These are phyloP conservation scores for Balaeniceps rex DNA, from an alignment of 2,113 vertebrate genomes.

Conservation along the genomic window DNA sequence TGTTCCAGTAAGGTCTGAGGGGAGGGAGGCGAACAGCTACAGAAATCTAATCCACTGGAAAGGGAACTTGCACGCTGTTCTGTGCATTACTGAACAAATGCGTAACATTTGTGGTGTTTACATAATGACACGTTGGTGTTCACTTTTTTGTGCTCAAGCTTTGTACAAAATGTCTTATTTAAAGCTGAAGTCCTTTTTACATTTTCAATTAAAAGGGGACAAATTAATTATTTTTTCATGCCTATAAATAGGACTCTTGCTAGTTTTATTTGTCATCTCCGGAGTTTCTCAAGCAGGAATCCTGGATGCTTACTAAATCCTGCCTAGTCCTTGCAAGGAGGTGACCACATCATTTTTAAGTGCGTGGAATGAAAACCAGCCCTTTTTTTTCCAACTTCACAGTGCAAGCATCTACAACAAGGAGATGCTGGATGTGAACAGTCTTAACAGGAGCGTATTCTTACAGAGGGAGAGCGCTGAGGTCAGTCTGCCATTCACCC, in stretches of 20 bases:
- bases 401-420: background rate
- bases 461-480: background rate
- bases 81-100: conserved; percentile 14
- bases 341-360: background rate
- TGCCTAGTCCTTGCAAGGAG: background rate
- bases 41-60: background rate
- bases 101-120: conserved; percentile 52
- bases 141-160: conserved; percentile 59
- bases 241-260: conserved; percentile 36
- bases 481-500: background rate
- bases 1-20: conserved; percentile 25
- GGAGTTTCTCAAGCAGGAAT: background rate
- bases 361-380: background rate
- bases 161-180: conserved; percentile 68
- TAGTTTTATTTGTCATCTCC: conserved; percentile 12
- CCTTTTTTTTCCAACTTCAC: background rate
- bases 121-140: conserved; percentile 41
- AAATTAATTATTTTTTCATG: conserved; percentile 59
- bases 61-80: background rate
- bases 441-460: accelerated
- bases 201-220: conserved; percentile 67
- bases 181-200: conserved; percentile 64
- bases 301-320: background rate
- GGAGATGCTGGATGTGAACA: background rate
- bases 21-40: background rate